phyloP scores from a whole-genome alignment of 2,113 vertebrate species.

The Dipodomys ordii region DNA sequence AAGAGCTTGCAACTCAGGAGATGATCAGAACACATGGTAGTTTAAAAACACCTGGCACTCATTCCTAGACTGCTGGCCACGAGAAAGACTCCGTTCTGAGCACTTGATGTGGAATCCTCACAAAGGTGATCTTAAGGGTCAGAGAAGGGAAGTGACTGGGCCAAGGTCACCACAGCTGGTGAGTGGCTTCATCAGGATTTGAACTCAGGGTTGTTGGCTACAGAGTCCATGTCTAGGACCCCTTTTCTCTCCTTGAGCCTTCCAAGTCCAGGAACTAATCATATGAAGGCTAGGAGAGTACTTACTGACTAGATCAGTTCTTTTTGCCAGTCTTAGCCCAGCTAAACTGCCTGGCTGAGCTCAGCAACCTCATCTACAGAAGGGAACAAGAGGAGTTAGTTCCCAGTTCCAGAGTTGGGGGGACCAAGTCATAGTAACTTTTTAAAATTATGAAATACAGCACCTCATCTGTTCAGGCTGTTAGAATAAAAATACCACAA shows the following conservation, averaged over 20 bases:
- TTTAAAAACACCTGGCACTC: not conserved
- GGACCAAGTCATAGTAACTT: not conserved
- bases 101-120: not conserved
- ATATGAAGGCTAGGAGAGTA: not conserved
- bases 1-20: not conserved
- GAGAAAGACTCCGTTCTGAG: conserved; percentile 16
- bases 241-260: not conserved
- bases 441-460: conserved; percentile 9
- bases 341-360: not conserved
- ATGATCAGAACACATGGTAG: not conserved
- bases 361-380: not conserved
- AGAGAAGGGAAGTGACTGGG: not conserved
- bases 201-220: not conserved
- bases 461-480: not conserved
- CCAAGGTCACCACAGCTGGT: conserved; percentile 11
- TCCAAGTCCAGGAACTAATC: not conserved
- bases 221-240: not conserved
- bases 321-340: not conserved
- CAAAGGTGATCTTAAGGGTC: not conserved
- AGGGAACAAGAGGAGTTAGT: not conserved
- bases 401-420: not conserved
- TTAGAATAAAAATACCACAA: not conserved
- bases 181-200: not conserved
- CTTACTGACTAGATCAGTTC: not conserved
- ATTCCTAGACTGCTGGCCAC: not conserved